Evolutionary conservation across 1,140 invertebrate species (phyloP).

Genomic region (Sipha flava): DNA sequence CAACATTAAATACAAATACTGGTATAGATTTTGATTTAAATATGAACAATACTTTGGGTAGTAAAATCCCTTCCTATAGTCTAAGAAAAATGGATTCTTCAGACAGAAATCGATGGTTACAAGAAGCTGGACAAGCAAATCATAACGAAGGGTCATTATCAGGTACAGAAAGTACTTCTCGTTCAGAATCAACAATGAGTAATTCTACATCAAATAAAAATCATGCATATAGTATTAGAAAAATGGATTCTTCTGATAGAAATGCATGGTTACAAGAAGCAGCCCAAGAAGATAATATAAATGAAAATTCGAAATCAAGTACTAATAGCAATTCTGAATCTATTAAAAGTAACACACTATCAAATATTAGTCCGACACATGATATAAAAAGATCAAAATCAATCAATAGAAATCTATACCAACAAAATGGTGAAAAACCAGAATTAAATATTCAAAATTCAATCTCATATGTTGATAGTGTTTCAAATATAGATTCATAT

Average conservation of each 20-base stretch:
- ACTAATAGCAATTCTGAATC: neutral
- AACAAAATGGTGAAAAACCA: neutral
- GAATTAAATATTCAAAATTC: neutral
- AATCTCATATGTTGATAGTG: neutral
- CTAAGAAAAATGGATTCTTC: conserved; percentile 33
- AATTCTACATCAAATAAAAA: neutral
- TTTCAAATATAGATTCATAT: neutral
- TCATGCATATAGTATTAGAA: neutral
- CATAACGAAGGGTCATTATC: neutral
- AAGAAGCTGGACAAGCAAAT: neutral
- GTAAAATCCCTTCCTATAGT: conserved; percentile 4
- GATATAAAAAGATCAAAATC: neutral
- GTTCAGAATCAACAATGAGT: neutral
- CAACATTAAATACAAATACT: neutral
- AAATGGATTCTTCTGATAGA: conserved; percentile 28
- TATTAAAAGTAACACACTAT: neutral
- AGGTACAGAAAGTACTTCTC: neutral
- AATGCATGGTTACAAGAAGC: conserved; percentile 24
- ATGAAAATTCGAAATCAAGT: neutral
- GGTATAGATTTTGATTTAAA: neutral
- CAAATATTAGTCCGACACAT: neutral
- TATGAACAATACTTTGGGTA: neutral
- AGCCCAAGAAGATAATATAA: neutral
- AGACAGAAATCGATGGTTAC: conserved; percentile 17
- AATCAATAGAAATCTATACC: neutral